Evolutionary conservation across 2,797 vertebrate species (phyloP), one percentile per base, ranked within the genome.

Genomic region (Channallabes apus): DNA sequence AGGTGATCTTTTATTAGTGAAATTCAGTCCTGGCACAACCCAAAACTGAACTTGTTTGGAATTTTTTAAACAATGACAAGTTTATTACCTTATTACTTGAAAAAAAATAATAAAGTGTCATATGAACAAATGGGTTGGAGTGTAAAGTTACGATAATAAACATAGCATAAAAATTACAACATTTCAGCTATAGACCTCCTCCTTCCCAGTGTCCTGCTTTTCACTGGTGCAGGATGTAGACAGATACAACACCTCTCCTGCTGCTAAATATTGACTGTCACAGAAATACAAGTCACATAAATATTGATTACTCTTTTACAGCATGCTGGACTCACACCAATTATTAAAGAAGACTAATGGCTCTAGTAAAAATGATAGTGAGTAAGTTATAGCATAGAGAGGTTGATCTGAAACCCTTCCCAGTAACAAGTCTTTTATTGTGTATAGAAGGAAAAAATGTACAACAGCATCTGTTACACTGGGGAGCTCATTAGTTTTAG

Each of bases 251-350:
- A 64, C 29, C 59, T 58, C 79, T 77, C 54, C 17, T 27, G 8
- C 51, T 86, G 82, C 80, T 83, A 89, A 67, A 86, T 80, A 84
- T 86, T 14, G 80, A 90, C 64, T 46, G 54, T 22, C 41, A 46
- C n/a, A 82, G 84, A 89, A 89, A 87, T 82, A 82, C 76, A 83
- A 82, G 76, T 80, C 84, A 62, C 80, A 89, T 89, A 89, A 89
- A 90, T 88, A 90, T 89, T 82, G 89, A 90, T 86, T 80, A 80
- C 9, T 67, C 6, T 80, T 80, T 80, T 82, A 84, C 84, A 86
- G 88, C 72, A 83, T 81, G 54, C 75, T 79, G 80, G 65, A 38
- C 64, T 86, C 85, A 81, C 56, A 83, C 69, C 76, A 83, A 67
- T 81, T 68, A 89, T 88, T 85, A 86, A 84, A 83, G 56, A 81